Percentiles rank a stretch among this genome's conserved stretches.
phyloP scores from a whole-genome alignment of 92 coral and sea anemone genomes.

The Hydrozoanthus gracilis region DNA sequence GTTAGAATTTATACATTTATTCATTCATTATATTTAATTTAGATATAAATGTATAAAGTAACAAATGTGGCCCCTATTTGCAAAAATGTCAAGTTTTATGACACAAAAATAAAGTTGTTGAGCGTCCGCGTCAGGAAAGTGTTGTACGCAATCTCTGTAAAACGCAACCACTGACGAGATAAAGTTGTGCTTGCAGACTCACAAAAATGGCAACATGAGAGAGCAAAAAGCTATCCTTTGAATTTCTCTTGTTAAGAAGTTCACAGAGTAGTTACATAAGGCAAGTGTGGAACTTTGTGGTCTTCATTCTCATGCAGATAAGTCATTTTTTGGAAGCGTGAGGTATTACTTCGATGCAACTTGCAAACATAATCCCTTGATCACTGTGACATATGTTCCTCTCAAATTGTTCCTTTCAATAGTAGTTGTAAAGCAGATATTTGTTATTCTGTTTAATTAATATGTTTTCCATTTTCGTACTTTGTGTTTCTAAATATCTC shows the following conservation, averaged over 20 bases:
- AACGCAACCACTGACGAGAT: too few species aligned
- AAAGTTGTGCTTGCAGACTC: not conserved
- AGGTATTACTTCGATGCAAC: not conserved
- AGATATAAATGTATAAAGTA: too few species aligned
- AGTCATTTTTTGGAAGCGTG: not conserved
- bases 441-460: not conserved
- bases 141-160: too few species aligned
- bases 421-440: not conserved
- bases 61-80: too few species aligned
- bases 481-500: not conserved
- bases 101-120: too few species aligned
- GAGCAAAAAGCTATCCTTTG: not conserved
- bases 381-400: not conserved
- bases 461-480: slow-evolving; percentile 8
- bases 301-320: not conserved
- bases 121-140: too few species aligned
- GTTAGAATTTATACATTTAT: too few species aligned
- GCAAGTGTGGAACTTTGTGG: not conserved
- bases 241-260: not conserved
- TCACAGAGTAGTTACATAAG: not conserved
- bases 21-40: too few species aligned
- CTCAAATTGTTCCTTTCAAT: too few species aligned
- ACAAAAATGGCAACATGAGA: not conserved
- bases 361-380: too few species aligned
- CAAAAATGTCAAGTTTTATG: too few species aligned